Percentiles rank a stretch among this genome's conserved stretches.
Conservation (phyloP, 2,797 vertebrate species). For the Alfaro cultratus region DNA sequence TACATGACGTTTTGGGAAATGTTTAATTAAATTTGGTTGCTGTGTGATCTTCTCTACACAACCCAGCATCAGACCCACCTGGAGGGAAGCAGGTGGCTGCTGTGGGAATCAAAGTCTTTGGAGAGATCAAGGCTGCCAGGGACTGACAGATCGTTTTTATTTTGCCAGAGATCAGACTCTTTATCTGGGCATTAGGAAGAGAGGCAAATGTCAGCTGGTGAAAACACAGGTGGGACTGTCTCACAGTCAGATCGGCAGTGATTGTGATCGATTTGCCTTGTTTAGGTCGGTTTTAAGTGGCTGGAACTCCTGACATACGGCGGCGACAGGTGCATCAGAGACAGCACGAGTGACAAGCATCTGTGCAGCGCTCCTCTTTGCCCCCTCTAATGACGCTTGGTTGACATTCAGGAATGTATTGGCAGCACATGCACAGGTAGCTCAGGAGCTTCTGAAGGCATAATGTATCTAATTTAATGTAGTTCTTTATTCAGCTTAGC, state of each 20-base stretch:
- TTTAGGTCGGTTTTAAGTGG: slow-evolving; percentile 53
- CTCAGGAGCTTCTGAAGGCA: slow-evolving; percentile 26
- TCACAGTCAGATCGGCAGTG: slow-evolving; percentile 63
- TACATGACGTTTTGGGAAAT: not conserved
- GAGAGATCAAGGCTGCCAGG: slow-evolving; percentile 49
- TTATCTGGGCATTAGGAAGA: slow-evolving; percentile 54
- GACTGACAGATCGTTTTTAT: slow-evolving; percentile 66
- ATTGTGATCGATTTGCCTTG: slow-evolving; percentile 64
- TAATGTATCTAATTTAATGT: slow-evolving; percentile 35
- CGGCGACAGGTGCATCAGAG: slow-evolving; percentile 62
- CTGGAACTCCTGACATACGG: slow-evolving; percentile 66
- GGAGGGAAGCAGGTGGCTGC: slow-evolving; percentile 54
- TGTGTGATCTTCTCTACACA: not conserved
- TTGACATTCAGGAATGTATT: slow-evolving; percentile 63
- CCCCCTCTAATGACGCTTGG: slow-evolving; percentile 42
- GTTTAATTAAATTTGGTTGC: not conserved
- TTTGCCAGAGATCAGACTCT: slow-evolving; percentile 64
- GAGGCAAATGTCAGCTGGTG: slow-evolving; percentile 49
- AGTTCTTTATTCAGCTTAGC: slow-evolving; percentile 26
- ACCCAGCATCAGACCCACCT: slow-evolving; percentile 31
- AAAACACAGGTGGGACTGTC: slow-evolving; percentile 71
- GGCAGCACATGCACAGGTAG: slow-evolving; percentile 19
- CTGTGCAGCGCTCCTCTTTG: slow-evolving; percentile 49
- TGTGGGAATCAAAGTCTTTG: slow-evolving; percentile 43
- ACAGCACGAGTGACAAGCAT: slow-evolving; percentile 56